Evolutionary conservation across 2,888 invertebrate species (phyloP), one percentile per base, ranked within the genome.

Genomic region (Cerastis leucographa): DNA sequence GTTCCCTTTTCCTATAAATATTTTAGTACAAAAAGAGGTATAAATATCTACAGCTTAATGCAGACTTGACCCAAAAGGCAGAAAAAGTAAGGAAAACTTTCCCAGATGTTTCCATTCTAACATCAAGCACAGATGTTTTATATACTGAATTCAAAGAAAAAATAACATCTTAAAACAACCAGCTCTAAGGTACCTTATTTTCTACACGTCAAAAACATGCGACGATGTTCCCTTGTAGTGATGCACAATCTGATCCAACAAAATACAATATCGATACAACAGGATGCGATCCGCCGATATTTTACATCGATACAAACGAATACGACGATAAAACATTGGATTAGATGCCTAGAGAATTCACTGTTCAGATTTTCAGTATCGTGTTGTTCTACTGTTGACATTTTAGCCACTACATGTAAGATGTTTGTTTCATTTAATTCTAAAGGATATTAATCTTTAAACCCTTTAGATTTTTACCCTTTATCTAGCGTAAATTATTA

Each of bases 151-250:
- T 61, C 42, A 42, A 68, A 46, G 44, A 69, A 22, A 69, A 79
- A 74, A 59, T 79, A 72, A 54, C 11, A 64, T 79, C 42, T 42
- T 68, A 25, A 19, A 68, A 65, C 22, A 79, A 51, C 54, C 54
- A 29, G n/a, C 56, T 14, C 2, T 9, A 25, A 6, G 12, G 3
- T 49, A 22, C 9, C 14, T 25, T 80, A 66, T 80, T 80, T 66
- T 59, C 19, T 42, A 22, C n/a, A 59, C 40, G 74, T 80, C 79
- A 80, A 35, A 9, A 51, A 42, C 69, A 69, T 51, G 40, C 12
- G 5, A 49, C 19, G 4, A 11, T 54, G 56, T 56, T 2, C 14
- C 7, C 17, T 25, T 17, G 8, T 56, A 56, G 56, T 25, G 56
- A 56, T 56, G 56, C 56, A 14, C 25, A 14, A 25, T 25, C 2